Evolutionary conservation across 2,797 vertebrate genomes (phyloP).

Genomic region (Danio aesculapii): DNA sequence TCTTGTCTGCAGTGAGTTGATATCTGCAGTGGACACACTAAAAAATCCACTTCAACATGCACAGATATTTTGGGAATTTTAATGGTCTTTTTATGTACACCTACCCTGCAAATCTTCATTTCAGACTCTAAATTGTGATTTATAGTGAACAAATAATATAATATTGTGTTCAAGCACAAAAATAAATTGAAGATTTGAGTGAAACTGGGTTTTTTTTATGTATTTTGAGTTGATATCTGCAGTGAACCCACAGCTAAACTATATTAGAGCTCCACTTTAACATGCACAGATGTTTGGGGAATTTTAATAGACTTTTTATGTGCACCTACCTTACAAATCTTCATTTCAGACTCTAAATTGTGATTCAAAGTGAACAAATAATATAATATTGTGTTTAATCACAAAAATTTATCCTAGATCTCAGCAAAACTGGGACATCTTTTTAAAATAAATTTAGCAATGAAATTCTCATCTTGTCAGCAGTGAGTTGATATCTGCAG

Average conservation of each 20-base stretch:
- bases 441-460: too few relatives aligned
- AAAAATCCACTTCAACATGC: conserved; percentile 12
- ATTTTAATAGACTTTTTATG: conserved; percentile 3
- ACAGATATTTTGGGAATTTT: neutral
- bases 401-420: too few relatives aligned
- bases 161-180: neutral
- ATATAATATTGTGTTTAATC: too few relatives aligned
- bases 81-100: neutral
- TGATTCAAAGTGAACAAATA: conserved; percentile 1
- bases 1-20: conserved; percentile 5
- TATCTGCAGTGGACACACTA: neutral
- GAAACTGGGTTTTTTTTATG: neutral
- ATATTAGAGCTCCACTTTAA: too few relatives aligned
- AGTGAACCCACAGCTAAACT: too few relatives aligned
- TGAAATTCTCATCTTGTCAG: too few relatives aligned
- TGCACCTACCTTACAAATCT: neutral
- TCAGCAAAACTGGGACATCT: too few relatives aligned
- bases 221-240: too few relatives aligned
- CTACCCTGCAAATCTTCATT: neutral
- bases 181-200: too few relatives aligned
- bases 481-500: neutral
- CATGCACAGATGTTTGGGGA: neutral
- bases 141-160: neutral
- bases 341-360: conserved; percentile 7
- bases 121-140: conserved; percentile 15